Evolutionary conservation across 2,113 vertebrate species (phyloP).

Genomic region (Ornithorhynchus anatinus): DNA sequence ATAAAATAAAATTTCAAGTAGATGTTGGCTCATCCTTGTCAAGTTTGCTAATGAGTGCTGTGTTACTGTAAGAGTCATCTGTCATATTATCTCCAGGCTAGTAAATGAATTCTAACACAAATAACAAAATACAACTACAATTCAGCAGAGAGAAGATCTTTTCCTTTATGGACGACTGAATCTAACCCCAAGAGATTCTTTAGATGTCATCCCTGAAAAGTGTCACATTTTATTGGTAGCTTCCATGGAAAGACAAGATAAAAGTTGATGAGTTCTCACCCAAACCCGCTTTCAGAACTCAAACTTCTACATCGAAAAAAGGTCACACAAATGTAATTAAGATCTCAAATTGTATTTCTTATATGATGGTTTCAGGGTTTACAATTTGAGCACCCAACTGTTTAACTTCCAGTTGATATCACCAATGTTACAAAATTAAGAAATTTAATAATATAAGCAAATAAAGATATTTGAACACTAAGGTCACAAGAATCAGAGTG

Average conservation of each 20-base stretch:
- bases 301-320: not conserved
- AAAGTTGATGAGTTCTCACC: constrained; percentile 1
- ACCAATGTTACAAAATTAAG: too few relatives aligned
- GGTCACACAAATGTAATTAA: too few relatives aligned
- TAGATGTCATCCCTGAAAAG: constrained; percentile 5
- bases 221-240: constrained; percentile 34
- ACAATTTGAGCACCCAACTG: too few relatives aligned
- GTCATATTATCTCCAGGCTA: constrained; percentile 73
- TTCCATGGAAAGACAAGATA: not conserved
- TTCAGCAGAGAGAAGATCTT: constrained; percentile 60
- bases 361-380: too few relatives aligned
- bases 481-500: too few relatives aligned
- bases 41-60: constrained; percentile 73
- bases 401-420: too few relatives aligned
- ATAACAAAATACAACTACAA: constrained; percentile 68
- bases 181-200: constrained; percentile 40
- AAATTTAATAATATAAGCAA: too few relatives aligned
- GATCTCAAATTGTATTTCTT: too few relatives aligned
- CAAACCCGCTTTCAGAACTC: constrained; percentile 9
- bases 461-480: too few relatives aligned
- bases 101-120: constrained; percentile 69
- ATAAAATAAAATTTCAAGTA: constrained; percentile 70
- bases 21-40: constrained; percentile 74
- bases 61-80: constrained; percentile 71
- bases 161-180: constrained; percentile 47